Evolutionary conservation across 2,797 vertebrate species (phyloP).

Genomic region (Aplochiton taeniatus): DNA sequence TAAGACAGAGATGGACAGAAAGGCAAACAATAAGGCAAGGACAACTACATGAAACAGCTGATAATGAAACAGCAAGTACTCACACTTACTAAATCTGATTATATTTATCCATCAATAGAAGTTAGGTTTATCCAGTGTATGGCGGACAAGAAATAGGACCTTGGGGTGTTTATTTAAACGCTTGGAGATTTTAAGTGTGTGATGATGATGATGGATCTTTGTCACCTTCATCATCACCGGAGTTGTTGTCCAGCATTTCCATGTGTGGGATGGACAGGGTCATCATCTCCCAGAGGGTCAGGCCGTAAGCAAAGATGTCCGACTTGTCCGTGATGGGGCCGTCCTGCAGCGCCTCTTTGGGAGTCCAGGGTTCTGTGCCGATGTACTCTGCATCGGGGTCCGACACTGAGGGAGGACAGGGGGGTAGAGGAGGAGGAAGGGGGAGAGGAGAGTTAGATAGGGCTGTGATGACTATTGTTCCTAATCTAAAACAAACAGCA

Average conservation of each 20-base stretch:
- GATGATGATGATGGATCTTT: not conserved
- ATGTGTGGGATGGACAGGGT: conserved; percentile 88
- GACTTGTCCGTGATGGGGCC: conserved; percentile 86
- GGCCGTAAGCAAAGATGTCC: conserved; percentile 90
- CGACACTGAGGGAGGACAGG: conserved; percentile 43
- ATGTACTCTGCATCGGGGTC: conserved; percentile 80
- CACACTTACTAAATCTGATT: not conserved
- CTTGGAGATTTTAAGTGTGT: too few species aligned
- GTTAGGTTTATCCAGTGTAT: too few species aligned
- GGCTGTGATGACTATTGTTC: too few species aligned
- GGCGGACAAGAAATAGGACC: too few species aligned
- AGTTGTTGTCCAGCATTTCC: conserved; percentile 67
- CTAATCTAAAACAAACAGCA: not conserved
- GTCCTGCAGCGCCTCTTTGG: conserved; percentile 84
- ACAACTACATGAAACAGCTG: too few species aligned
- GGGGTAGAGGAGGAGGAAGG: not conserved
- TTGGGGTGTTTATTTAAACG: too few species aligned
- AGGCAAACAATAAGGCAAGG: too few species aligned
- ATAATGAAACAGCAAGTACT: too few species aligned
- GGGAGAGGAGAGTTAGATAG: not conserved
- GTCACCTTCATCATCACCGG: conserved; percentile 40
- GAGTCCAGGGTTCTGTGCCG: conserved; percentile 94
- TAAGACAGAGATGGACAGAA: too few species aligned
- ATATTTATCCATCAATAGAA: too few species aligned
- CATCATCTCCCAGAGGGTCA: conserved; percentile 98